Evolutionary conservation across 2,888 invertebrate genomes (phyloP).

Genomic region (Coleophora deauratella): DNA sequence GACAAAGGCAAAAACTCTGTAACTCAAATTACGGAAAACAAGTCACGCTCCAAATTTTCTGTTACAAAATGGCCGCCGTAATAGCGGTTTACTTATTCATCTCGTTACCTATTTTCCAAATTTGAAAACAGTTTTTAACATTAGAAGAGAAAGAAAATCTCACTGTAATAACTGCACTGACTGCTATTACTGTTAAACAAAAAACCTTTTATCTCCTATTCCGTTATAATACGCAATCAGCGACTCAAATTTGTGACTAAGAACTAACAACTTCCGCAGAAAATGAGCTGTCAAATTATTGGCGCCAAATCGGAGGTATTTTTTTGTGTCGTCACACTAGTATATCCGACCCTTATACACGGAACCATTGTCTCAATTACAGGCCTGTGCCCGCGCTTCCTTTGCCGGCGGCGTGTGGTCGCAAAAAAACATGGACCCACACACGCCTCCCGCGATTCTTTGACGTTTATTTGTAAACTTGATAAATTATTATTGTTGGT

Average conservation of each 20-base stretch:
- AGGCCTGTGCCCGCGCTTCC: conserved; percentile 40
- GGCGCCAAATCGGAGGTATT: conserved; percentile 29
- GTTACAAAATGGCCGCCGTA: conserved; percentile 9
- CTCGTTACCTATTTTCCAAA: too few species aligned
- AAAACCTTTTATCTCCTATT: neutral
- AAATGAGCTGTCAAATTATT: conserved; percentile 25
- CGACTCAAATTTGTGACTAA: too few species aligned
- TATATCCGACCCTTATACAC: conserved; percentile 35
- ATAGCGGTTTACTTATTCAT: neutral
- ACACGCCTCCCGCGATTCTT: neutral
- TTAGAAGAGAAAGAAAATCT: too few species aligned
- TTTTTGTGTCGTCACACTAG: conserved; percentile 25
- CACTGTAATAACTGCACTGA: too few species aligned
- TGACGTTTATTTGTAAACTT: conserved; percentile 10
- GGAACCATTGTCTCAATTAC: conserved; percentile 53
- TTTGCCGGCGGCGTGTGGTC: conserved; percentile 44
- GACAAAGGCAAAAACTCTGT: conserved; percentile 20
- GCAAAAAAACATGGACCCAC: conserved; percentile 29
- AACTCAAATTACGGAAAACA: conserved; percentile 30
- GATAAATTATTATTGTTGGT: conserved; percentile 7
- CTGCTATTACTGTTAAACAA: neutral
- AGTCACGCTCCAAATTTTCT: conserved; percentile 29
- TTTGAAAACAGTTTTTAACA: too few species aligned
- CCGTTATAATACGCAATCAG: too few species aligned
- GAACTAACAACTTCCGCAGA: neutral